Percentiles rank a stretch among this genome's conserved stretches.
Evolutionary conservation across 2,113 vertebrate genomes (phyloP).

Genomic region (Zosterops hypoxanthus): DNA sequence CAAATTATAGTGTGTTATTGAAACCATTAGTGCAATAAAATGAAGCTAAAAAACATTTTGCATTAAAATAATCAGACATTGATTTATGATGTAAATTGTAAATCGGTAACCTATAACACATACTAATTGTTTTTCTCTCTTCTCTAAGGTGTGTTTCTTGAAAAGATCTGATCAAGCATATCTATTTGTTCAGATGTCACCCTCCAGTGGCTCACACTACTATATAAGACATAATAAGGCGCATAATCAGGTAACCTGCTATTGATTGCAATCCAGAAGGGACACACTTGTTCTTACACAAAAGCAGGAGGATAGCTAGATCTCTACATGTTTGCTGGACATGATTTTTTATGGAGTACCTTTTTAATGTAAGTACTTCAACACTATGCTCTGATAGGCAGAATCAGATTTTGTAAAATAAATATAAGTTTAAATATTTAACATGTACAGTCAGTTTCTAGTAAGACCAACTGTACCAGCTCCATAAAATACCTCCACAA

Average conservation of each 20-base stretch:
- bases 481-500: not conserved
- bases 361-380: not conserved
- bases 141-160: conserved; percentile 1
- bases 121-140: conserved; percentile 2
- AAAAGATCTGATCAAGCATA: conserved; percentile 12
- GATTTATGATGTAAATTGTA: conserved; percentile 52
- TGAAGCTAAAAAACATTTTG: conserved; percentile 38
- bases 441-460: not conserved
- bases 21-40: conserved; percentile 35
- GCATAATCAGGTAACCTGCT: not conserved
- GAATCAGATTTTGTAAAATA: not conserved
- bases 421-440: not conserved
- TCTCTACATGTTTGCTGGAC: not conserved
- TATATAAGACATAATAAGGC: not conserved
- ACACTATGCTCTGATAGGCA: not conserved
- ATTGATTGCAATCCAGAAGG: not conserved
- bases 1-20: conserved; percentile 61
- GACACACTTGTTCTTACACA: not conserved
- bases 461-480: not conserved
- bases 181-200: conserved; percentile 9
- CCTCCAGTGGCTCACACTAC: not conserved
- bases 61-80: conserved; percentile 51
- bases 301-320: not conserved
- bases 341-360: not conserved
- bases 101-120: conserved; percentile 41